Evolutionary conservation across 1,140 invertebrate species (phyloP).

Genomic region (Magallana ariakensis): DNA sequence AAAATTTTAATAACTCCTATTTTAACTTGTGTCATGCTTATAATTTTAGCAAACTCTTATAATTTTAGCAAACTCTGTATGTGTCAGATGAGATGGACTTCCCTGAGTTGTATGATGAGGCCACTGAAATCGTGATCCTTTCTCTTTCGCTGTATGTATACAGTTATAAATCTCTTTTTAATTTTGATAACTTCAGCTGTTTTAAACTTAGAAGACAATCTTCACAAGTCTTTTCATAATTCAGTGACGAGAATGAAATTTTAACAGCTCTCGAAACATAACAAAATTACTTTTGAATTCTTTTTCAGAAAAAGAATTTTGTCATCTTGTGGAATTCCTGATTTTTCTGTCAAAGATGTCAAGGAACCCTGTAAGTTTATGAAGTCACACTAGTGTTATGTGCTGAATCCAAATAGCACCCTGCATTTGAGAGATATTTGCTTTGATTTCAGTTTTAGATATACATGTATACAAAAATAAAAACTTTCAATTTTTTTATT

Average conservation of each 20-base stretch:
- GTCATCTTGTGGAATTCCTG: slow-evolving; percentile 46
- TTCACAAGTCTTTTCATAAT: too few species aligned
- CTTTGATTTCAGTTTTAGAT: too few species aligned
- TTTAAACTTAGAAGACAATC: too few species aligned
- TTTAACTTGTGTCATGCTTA: too few species aligned
- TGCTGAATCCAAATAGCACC: too few species aligned
- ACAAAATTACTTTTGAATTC: too few species aligned
- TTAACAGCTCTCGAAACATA: not conserved
- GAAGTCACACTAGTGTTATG: too few species aligned
- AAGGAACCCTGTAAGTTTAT: slow-evolving; percentile 51
- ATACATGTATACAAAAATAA: too few species aligned
- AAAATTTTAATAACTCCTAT: too few species aligned
- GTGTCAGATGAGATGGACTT: slow-evolving; percentile 42
- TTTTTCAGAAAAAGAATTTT: slow-evolving; percentile 49
- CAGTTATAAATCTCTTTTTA: not conserved
- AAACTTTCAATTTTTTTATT: not conserved
- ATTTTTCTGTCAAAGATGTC: slow-evolving; percentile 51
- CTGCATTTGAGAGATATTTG: too few species aligned
- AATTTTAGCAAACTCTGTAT: slow-evolving; percentile 24
- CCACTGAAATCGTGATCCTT: slow-evolving; percentile 49
- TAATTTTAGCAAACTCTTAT: too few species aligned
- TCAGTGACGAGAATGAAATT: too few species aligned
- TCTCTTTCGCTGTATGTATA: slow-evolving; percentile 50
- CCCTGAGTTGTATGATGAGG: slow-evolving; percentile 52
- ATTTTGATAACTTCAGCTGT: not conserved